Evolutionary conservation across 2,888 invertebrate species (phyloP).

Genomic region (Drosophila nigritarsus): DNA sequence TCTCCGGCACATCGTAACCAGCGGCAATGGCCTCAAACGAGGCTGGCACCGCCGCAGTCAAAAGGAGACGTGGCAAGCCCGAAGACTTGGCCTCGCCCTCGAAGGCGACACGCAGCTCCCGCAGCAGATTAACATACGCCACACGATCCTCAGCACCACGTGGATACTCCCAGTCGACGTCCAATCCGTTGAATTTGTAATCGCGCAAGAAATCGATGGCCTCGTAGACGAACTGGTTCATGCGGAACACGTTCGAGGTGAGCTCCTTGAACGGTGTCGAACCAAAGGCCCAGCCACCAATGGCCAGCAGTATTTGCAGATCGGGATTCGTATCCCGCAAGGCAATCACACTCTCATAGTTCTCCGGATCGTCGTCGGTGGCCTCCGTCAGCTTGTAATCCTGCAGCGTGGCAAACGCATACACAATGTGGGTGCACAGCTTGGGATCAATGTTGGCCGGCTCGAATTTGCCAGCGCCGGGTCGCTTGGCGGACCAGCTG

Average conservation of each 20-base stretch:
- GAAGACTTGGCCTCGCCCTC: slow-evolving; percentile 96
- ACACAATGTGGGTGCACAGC: slow-evolving; percentile 97
- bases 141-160: slow-evolving; percentile 94
- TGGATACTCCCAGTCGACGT: slow-evolving; percentile 98
- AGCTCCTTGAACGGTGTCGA: slow-evolving; percentile 97
- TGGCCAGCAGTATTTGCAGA: slow-evolving; percentile 93
- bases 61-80: slow-evolving; percentile 91
- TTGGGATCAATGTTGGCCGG: slow-evolving; percentile 95
- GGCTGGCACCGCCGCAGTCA: slow-evolving; percentile 96
- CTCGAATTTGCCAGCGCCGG: slow-evolving; percentile 93
- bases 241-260: slow-evolving; percentile 95
- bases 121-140: slow-evolving; percentile 93
- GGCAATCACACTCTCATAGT: slow-evolving; percentile 93
- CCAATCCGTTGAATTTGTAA: slow-evolving; percentile 95
- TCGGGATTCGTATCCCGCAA: slow-evolving; percentile 95
- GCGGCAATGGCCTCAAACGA: slow-evolving; percentile 97
- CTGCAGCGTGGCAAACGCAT: slow-evolving; percentile 96
- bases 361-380: slow-evolving; percentile 92
- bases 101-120: slow-evolving; percentile 94
- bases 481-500: slow-evolving; percentile 97
- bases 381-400: slow-evolving; percentile 93
- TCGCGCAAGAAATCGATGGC: slow-evolving; percentile 96
- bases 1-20: slow-evolving; percentile 97
- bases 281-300: slow-evolving; percentile 98
- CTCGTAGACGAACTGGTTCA: slow-evolving; percentile 98